Percentiles rank a stretch among this genome's conserved stretches.
These are phyloP conservation scores for Antheraea yamamai DNA, from an alignment of 2,888 invertebrate species.

Conservation along the genomic window DNA sequence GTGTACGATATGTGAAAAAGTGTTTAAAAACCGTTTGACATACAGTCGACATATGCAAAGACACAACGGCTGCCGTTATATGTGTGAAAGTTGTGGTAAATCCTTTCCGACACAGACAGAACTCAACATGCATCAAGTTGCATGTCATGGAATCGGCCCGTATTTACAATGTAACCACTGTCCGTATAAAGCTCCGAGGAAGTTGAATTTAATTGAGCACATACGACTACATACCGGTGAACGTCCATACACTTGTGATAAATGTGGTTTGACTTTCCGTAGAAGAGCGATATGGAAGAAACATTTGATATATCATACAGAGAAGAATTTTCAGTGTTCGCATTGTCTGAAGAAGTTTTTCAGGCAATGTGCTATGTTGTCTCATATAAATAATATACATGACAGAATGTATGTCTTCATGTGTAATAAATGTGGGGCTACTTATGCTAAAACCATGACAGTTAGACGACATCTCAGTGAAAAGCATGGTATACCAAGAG, in stretches of 20 bases:
- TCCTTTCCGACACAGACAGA: constrained; percentile 55
- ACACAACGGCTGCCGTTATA: constrained; percentile 58
- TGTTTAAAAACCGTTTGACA: constrained; percentile 53
- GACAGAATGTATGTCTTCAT: constrained; percentile 60
- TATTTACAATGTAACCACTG: constrained; percentile 62
- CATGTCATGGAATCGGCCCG: constrained; percentile 59
- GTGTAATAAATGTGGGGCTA: constrained; percentile 61
- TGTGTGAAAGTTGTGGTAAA: constrained; percentile 72
- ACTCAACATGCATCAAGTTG: constrained; percentile 57
- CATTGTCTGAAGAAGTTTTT: constrained; percentile 65
- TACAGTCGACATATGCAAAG: constrained; percentile 66
- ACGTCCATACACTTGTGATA: constrained; percentile 69
- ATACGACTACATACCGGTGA: constrained; percentile 68
- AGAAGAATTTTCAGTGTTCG: constrained; percentile 62
- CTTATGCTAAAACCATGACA: constrained; percentile 60
- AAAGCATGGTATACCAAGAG: constrained; percentile 64
- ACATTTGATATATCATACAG: constrained; percentile 65
- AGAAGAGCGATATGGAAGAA: constrained; percentile 65
- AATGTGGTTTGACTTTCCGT: constrained; percentile 70
- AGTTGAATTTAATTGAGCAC: constrained; percentile 61
- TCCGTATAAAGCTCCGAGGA: constrained; percentile 59
- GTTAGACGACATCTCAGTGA: constrained; percentile 65
- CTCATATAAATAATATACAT: constrained; percentile 66
- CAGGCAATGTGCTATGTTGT: constrained; percentile 51
- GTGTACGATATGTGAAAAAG: constrained; percentile 60